Conservation (phyloP, 2,888 invertebrate genomes). For the Callyntrura sp. region DNA sequence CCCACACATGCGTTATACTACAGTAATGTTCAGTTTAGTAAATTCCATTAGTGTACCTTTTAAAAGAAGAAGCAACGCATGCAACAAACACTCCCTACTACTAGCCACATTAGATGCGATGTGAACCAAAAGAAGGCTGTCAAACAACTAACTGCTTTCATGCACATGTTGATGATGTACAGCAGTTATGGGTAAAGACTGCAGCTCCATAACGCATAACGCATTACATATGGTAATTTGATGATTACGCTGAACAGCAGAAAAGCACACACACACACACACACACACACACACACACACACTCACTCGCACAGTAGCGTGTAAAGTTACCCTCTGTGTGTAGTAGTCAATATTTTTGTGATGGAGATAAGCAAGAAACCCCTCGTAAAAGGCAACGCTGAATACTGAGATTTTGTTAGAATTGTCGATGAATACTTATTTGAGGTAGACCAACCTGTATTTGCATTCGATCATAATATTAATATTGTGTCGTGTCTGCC, state of each 20-base stretch:
- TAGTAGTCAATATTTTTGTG: not conserved
- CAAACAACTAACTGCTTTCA: conserved; percentile 53
- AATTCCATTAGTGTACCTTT: too few relatives aligned
- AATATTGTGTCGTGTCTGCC: too few relatives aligned
- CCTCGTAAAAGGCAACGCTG: too few relatives aligned
- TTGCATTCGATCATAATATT: too few relatives aligned
- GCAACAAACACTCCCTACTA: not conserved
- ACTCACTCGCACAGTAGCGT: too few relatives aligned
- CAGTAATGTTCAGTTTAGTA: too few relatives aligned
- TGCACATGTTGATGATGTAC: conserved; percentile 5
- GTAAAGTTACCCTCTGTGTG: not conserved
- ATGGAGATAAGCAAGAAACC: too few relatives aligned
- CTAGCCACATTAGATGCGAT: not conserved
- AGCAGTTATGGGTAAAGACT: not conserved
- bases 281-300: not conserved
- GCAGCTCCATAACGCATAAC: conserved; percentile 1
- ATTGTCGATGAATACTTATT: too few relatives aligned
- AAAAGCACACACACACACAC: too few relatives aligned
- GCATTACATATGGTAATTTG: not conserved
- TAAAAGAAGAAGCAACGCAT: not conserved
- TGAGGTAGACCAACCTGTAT: too few relatives aligned
- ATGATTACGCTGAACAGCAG: not conserved
- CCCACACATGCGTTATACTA: not conserved
- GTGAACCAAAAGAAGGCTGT: conserved; percentile 64
- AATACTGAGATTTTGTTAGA: too few relatives aligned